Evolutionary conservation across 2,797 vertebrate genomes (phyloP), one percentile per base, ranked within the genome.

Genomic region (Discoglossus pictus): DNA sequence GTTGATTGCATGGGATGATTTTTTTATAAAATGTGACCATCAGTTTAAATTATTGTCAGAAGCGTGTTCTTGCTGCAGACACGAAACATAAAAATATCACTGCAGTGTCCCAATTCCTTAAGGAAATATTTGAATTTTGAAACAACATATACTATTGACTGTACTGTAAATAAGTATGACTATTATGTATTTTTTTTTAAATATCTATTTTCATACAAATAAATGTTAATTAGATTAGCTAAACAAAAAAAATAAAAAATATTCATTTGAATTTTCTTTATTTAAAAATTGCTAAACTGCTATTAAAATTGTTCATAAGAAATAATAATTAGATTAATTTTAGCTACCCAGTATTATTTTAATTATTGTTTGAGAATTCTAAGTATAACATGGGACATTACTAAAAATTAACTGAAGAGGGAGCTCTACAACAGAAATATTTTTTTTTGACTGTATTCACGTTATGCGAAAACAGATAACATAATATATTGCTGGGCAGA

Each of bases 21-120:
- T 87, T 89, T 91, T 89, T 70, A 79, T 84, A 85, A 84, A 80
- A 73, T 82, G 74, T 73, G 86, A 83, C 78, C 86, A 82, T 90
- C 86, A 59, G 44, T 76, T 81, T 86, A 74, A 79, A 65, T 78
- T 78, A 78, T 11, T 72, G 60, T 79, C 56, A 61, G 65, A 51
- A 53, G 79, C 52, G 78, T 75, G 78, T 83, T 73, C 73, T 84
- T 84, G 77, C 82, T 86, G 82, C 82, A 88, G 80, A 87, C 79
- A 90, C 23, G 56, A 68, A 87, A 90, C 73, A 75, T 24, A 43
- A 67, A 78, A 72, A 75, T 35, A 58, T 0, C n/a, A n/a, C n/a
- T n/a, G 13, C 18, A 25, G 1, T 12, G 36, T 63, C 25, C 38
- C 11, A 73, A 2, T 27, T 71, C 55, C 16, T 53, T 0, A 35